Percentiles rank a stretch among this genome's conserved stretches.
phyloP scores from a whole-genome alignment of 2,113 vertebrate genomes.

The Clarias gariepinus region DNA sequence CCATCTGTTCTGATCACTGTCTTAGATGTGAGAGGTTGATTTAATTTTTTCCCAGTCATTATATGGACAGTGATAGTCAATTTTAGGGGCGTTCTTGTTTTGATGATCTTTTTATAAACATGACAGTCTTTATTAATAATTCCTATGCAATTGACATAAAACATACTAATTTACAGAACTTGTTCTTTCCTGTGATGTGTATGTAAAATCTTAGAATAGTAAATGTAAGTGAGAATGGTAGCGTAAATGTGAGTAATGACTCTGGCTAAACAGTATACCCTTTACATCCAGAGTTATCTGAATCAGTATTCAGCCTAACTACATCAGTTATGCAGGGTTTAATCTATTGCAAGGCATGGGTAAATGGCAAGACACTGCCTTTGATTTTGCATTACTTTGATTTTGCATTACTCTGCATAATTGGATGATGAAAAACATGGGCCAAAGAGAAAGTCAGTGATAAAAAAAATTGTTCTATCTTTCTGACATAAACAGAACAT shows the following conservation, averaged over 20 bases:
- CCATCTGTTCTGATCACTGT: conserved; percentile 7
- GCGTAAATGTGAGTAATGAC: neutral
- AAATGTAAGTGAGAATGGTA: neutral
- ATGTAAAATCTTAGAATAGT: neutral
- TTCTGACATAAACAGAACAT: neutral
- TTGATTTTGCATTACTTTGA: neutral
- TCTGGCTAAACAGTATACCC: neutral
- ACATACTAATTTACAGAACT: neutral
- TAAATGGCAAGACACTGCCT: conserved; percentile 2
- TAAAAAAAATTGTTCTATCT: conserved; percentile 1
- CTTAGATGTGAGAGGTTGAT: neutral
- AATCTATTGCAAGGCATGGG: neutral
- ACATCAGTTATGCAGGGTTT: neutral
- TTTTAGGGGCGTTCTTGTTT: neutral
- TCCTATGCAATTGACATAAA: neutral
- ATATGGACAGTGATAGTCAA: neutral
- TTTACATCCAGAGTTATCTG: neutral
- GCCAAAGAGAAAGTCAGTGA: neutral
- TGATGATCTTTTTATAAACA: neutral
- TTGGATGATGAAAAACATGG: no score
- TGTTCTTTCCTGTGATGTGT: neutral
- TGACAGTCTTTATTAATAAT: neutral
- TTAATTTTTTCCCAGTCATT: neutral
- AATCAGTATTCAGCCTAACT: neutral
- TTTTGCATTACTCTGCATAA: neutral